Evolutionary conservation across 2,888 invertebrate species (phyloP).

Genomic region (Syrista parreyssii): DNA sequence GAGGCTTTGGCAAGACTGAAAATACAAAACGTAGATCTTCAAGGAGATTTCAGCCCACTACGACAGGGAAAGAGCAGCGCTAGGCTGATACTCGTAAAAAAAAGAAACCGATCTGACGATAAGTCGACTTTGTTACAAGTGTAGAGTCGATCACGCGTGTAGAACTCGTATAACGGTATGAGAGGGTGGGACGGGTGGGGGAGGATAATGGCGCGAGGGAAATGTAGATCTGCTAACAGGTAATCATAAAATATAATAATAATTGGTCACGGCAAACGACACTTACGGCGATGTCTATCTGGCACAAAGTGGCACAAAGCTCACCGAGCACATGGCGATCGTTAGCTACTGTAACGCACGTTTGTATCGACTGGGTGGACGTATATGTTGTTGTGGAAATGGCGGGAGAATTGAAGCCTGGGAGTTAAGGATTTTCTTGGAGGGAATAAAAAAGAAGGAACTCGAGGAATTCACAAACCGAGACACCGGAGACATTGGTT

Average conservation of each 20-base stretch:
- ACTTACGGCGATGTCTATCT: background rate
- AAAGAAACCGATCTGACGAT: background rate
- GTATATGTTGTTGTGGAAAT: background rate
- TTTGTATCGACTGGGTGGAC: background rate
- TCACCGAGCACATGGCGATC: background rate
- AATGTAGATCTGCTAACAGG: background rate
- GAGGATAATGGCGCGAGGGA: background rate
- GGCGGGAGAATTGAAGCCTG: background rate
- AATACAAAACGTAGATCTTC: background rate
- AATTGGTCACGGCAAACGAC: background rate
- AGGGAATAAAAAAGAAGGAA: background rate
- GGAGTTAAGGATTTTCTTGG: background rate
- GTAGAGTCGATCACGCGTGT: background rate
- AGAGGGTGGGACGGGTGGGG: background rate
- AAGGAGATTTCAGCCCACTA: background rate
- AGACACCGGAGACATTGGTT: slow-evolving; percentile 33
- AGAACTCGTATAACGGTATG: background rate
- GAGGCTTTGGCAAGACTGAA: background rate
- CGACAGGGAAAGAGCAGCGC: background rate
- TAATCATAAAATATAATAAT: background rate
- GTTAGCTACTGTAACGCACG: background rate
- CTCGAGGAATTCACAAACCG: background rate
- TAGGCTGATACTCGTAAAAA: background rate
- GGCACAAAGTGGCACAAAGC: background rate
- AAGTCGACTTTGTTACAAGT: background rate